Evolutionary conservation across 2,888 invertebrate species (phyloP).

Genomic region (Gymnocheta viridis): DNA sequence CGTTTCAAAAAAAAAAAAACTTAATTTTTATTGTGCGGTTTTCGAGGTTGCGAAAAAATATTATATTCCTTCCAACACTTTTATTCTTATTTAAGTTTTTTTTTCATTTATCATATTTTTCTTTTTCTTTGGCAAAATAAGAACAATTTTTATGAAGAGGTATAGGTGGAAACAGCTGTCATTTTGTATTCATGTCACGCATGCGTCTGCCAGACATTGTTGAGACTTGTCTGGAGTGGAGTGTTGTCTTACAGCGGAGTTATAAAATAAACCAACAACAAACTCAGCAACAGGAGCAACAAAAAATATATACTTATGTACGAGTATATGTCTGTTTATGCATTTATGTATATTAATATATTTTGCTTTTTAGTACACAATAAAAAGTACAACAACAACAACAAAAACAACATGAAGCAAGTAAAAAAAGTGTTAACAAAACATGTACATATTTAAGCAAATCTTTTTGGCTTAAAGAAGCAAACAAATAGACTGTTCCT

Average conservation of each 20-base stretch:
- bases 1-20: slow-evolving; percentile 36
- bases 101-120: slow-evolving; percentile 33
- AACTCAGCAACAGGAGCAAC: slow-evolving; percentile 15
- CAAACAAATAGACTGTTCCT: slow-evolving; percentile 56
- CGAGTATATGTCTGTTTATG: neutral
- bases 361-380: slow-evolving; percentile 32
- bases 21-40: slow-evolving; percentile 41
- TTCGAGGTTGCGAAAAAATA: slow-evolving; percentile 47
- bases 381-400: slow-evolving; percentile 16
- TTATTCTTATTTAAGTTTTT: slow-evolving; percentile 34
- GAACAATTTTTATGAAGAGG: slow-evolving; percentile 48
- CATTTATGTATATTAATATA: slow-evolving; percentile 4
- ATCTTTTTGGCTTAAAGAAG: slow-evolving; percentile 56
- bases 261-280: slow-evolving; percentile 52
- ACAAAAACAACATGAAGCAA: slow-evolving; percentile 2
- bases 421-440: slow-evolving; percentile 66
- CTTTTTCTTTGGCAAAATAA: slow-evolving; percentile 30
- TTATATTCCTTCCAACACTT: slow-evolving; percentile 62
- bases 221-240: slow-evolving; percentile 70
- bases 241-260: slow-evolving; percentile 68
- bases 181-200: slow-evolving; percentile 76
- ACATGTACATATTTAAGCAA: slow-evolving; percentile 61
- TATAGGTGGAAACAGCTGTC: slow-evolving; percentile 73
- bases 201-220: slow-evolving; percentile 71
- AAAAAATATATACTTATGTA: neutral